phyloP scores from a whole-genome alignment of 2,888 invertebrate genomes.

The Diarsia mendica region DNA sequence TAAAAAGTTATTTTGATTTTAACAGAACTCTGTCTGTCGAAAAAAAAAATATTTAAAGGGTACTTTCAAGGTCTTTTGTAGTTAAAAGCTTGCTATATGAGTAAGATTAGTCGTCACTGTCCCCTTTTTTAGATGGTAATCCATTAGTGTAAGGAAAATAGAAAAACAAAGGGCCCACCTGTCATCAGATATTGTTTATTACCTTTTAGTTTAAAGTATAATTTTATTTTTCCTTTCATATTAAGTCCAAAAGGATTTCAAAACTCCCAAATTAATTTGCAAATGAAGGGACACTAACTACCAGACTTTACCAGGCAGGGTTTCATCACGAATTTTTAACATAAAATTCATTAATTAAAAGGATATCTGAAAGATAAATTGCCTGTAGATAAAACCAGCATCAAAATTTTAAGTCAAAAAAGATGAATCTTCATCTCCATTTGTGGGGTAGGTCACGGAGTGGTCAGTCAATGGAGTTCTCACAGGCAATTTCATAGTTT shows the following conservation, averaged over 20 bases:
- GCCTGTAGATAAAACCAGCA: constrained; percentile 40
- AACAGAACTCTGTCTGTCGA: no score
- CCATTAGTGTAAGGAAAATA: neutral
- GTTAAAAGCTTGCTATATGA: no score
- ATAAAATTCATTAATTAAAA: constrained; percentile 33
- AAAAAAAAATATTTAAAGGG: no score
- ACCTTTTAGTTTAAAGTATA: neutral
- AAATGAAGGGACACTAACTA: constrained; percentile 13
- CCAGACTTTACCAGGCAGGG: neutral
- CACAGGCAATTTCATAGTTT: neutral
- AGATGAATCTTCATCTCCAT: constrained; percentile 52
- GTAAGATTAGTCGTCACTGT: neutral
- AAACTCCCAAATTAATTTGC: constrained; percentile 19
- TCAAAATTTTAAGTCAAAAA: constrained; percentile 48
- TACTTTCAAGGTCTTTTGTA: no score
- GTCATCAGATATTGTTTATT: neutral
- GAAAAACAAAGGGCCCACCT: neutral
- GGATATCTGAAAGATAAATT: constrained; percentile 47
- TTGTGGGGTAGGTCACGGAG: constrained; percentile 32
- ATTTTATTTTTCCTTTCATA: neutral
- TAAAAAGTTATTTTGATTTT: no score
- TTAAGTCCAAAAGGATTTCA: constrained; percentile 6
- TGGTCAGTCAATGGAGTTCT: constrained; percentile 22
- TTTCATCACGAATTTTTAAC: constrained; percentile 33
- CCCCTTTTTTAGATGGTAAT: no score